Conservation (phyloP, 2,797 vertebrate species). For the Eutrigla gurnardus region DNA sequence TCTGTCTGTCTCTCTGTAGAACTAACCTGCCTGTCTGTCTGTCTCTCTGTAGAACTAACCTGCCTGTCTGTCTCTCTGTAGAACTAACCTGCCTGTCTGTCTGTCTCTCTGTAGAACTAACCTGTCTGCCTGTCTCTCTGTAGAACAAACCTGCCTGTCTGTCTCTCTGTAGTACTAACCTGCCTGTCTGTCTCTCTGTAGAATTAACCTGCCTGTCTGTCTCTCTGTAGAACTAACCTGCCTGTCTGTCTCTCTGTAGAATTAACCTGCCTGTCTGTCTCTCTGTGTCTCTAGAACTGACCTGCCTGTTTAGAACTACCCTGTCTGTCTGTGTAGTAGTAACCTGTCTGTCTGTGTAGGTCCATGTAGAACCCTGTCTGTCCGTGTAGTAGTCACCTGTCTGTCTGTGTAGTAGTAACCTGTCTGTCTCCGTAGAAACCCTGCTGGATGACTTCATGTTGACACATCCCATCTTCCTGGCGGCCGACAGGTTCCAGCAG, state of each 20-base stretch:
- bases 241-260: no score
- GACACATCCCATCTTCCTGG: constrained; percentile 96
- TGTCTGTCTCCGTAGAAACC: constrained; percentile 78
- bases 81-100: no score
- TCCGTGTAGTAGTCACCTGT: no score
- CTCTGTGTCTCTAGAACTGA: no score
- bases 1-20: no score
- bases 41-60: background rate
- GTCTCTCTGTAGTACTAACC: no score
- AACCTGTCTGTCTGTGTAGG: background rate
- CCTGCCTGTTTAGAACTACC: no score
- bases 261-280: no score
- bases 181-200: background rate
- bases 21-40: constrained; percentile 3
- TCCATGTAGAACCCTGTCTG: no score
- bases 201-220: constrained; percentile 15
- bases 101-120: background rate
- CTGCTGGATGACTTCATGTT: constrained; percentile 96
- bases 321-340: constrained; percentile 7
- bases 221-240: no score
- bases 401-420: constrained; percentile 17
- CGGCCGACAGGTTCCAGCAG: constrained; percentile 93
- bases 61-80: no score
- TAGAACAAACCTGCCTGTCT: no score
- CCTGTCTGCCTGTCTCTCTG: background rate